Evolutionary conservation across 2,113 vertebrate genomes (phyloP), one percentile per base, ranked within the genome.

Genomic region (Xiphophorus hellerii): DNA sequence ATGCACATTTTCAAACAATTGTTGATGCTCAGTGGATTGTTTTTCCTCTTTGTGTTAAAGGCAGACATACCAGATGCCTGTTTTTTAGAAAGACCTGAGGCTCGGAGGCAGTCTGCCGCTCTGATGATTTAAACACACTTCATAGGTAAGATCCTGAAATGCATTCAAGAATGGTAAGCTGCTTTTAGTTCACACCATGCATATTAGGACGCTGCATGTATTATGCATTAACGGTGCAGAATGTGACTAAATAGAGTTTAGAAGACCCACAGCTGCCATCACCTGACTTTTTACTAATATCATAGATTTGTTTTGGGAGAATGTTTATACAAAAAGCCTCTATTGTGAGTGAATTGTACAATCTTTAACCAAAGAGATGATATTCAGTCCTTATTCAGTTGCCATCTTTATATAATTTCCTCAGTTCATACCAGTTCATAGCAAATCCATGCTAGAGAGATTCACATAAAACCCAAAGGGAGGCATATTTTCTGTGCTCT

Each of bases 101-200:
- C 80, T 89, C 76, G 0, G 29, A 62, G 54, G 64, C 15, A 29
- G 60, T 62, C 48, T 77, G 75, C 75, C 80, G 81, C 72, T 68
- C 86, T 80, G 69, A 83, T 82, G 89, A 84, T 90, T 84, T 90
- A 78, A 90, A 70, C 78, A 74, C 33, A 68, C 70, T 80, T 83
- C 74, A 66, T 35, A 29, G 89, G 88, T 90, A 79, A 93, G 90
- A 84, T 80, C 54, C 44, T 78, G 7, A 5, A 62, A n/a, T 73
- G 68, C 12, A 15, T 71, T 71, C 29, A 2, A 27, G 66, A 28
- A 62, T 68, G 22, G 51, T 54, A 6, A 51, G 48, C 54, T 64
- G 74, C 10, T 42, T 29, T 71, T 71, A 35, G 13, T 65, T 70
- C 48, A 73, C 28, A 35, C 27, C 70, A 33, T 28, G 6, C 22